Conservation (phyloP, 1,140 invertebrate genomes). For the Polypedilum pembai region DNA sequence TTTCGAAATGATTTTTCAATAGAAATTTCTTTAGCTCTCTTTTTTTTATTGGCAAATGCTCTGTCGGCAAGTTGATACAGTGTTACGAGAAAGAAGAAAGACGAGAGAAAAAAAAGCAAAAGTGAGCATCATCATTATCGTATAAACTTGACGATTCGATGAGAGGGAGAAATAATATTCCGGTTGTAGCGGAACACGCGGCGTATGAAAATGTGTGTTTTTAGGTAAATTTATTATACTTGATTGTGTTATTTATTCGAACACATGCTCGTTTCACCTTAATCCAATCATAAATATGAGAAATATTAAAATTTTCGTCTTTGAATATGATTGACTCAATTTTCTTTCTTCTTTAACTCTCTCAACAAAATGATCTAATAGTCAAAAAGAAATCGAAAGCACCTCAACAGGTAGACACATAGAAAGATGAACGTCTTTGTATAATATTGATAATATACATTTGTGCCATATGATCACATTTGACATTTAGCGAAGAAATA, state of each 20-base stretch:
- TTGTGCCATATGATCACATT: too few relatives aligned
- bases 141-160: neutral
- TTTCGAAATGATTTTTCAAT: neutral
- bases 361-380: neutral
- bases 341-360: neutral
- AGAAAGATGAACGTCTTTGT: too few relatives aligned
- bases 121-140: neutral
- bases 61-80: neutral
- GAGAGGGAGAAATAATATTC: slow-evolving; percentile 6
- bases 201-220: slow-evolving; percentile 23
- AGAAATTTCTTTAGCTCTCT: neutral
- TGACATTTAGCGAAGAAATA: too few relatives aligned
- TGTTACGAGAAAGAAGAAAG: neutral
- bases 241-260: slow-evolving; percentile 9
- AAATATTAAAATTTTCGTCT: slow-evolving; percentile 12
- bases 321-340: neutral
- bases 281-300: neutral
- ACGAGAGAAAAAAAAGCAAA: neutral
- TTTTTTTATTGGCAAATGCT: neutral
- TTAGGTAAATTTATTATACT: slow-evolving; percentile 16
- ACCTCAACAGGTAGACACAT: too few relatives aligned
- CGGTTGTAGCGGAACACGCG: slow-evolving; percentile 20
- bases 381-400: too few relatives aligned
- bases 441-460: too few relatives aligned
- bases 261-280: slow-evolving; percentile 6